Conservation (phyloP, 2,888 invertebrate species). For the Clistopyga incitator region DNA sequence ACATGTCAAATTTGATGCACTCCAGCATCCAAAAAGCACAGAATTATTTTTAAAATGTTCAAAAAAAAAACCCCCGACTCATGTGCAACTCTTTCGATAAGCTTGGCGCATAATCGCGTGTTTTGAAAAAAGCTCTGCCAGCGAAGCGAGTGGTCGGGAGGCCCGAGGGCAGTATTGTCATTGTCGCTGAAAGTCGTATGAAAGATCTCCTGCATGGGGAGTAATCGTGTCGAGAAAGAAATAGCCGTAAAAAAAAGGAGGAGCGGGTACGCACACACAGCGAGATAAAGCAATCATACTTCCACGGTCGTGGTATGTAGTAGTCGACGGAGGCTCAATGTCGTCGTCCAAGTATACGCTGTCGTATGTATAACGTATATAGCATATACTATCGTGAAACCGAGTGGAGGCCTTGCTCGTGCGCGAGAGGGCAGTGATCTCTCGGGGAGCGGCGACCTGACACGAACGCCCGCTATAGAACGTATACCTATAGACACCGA, state of each 20-base stretch:
- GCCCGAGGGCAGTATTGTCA: background rate
- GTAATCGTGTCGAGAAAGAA: slow-evolving; percentile 28
- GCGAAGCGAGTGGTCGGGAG: too few relatives aligned
- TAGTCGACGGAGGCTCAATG: slow-evolving; percentile 19
- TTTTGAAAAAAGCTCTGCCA: too few relatives aligned
- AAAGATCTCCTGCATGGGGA: background rate
- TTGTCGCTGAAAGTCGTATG: background rate
- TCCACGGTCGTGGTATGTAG: slow-evolving; percentile 4
- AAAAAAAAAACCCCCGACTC: too few relatives aligned
- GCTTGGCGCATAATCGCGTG: too few relatives aligned
- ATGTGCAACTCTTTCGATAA: too few relatives aligned
- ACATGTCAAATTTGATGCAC: too few relatives aligned
- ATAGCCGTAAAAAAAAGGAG: slow-evolving; percentile 8
- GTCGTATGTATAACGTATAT: slow-evolving; percentile 22
- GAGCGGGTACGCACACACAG: background rate
- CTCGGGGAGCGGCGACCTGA: slow-evolving; percentile 84
- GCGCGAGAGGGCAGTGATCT: slow-evolving; percentile 84
- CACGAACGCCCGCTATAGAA: slow-evolving; percentile 78
- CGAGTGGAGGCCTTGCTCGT: slow-evolving; percentile 74
- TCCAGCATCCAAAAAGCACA: too few relatives aligned
- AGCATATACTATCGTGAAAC: slow-evolving; percentile 58
- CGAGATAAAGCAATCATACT: slow-evolving; percentile 35
- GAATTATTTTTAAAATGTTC: too few relatives aligned
- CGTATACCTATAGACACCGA: slow-evolving; percentile 30
- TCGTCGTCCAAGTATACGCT: slow-evolving; percentile 10